A percentile compares a stretch with the other conserved stretches of the same genome.
Conservation (phyloP, 2,888 invertebrate species). For the Netelia melanura region DNA sequence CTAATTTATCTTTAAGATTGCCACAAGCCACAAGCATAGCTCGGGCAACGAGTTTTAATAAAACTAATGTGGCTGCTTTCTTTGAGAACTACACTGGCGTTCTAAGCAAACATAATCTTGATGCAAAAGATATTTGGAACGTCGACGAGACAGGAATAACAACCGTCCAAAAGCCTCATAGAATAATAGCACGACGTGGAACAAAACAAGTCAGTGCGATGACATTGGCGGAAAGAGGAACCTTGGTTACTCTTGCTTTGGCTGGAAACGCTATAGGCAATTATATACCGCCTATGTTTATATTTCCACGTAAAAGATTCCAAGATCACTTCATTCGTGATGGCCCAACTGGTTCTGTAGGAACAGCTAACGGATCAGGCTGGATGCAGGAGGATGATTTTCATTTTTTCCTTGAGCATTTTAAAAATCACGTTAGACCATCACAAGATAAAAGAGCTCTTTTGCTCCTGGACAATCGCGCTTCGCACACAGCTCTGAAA, state of each 20-base stretch:
- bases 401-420: slow-evolving; percentile 68
- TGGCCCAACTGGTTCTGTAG: slow-evolving; percentile 73
- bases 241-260: slow-evolving; percentile 76
- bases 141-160: slow-evolving; percentile 82
- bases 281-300: slow-evolving; percentile 78
- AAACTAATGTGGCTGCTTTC: neutral
- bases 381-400: slow-evolving; percentile 74
- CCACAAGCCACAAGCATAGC: neutral
- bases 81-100: neutral
- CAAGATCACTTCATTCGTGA: slow-evolving; percentile 75
- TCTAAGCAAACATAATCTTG: slow-evolving; percentile 64
- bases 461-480: slow-evolving; percentile 68
- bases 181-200: slow-evolving; percentile 80
- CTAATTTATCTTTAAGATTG: neutral
- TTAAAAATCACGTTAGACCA: slow-evolving; percentile 64
- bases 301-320: slow-evolving; percentile 78
- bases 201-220: slow-evolving; percentile 79
- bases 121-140: slow-evolving; percentile 80
- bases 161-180: slow-evolving; percentile 81
- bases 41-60: neutral
- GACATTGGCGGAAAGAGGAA: slow-evolving; percentile 80
- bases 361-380: slow-evolving; percentile 72
- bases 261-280: slow-evolving; percentile 77
- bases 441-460: slow-evolving; percentile 48
- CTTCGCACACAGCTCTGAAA: slow-evolving; percentile 64